These are phyloP conservation scores for Aurelia sp. DNA, from an alignment of 30 jellyfish, hydroid and myxozoan genomes.

Conservation along the genomic window DNA sequence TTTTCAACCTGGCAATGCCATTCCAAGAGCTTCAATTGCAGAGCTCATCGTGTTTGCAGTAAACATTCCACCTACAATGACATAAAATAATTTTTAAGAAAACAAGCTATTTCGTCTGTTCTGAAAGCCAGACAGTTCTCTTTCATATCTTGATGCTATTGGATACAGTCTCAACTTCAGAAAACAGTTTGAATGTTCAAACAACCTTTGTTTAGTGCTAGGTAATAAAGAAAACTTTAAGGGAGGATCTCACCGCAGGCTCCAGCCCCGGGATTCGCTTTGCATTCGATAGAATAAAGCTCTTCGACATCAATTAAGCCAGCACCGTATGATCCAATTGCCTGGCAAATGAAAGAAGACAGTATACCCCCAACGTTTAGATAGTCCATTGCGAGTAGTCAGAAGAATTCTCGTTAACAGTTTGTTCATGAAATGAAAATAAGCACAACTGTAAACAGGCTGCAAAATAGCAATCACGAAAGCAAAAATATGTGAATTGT, in stretches of 20 bases:
- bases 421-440: too few species aligned
- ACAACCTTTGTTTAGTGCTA: too few species aligned
- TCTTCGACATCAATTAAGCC: constrained; percentile 83
- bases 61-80: constrained; percentile 72
- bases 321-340: constrained; percentile 78
- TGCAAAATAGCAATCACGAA: too few species aligned
- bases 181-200: too few species aligned
- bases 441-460: too few species aligned
- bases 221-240: too few species aligned
- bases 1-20: constrained; percentile 78
- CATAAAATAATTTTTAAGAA: too few species aligned
- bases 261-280: constrained; percentile 80
- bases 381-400: too few species aligned
- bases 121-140: constrained; percentile 60
- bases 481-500: too few species aligned
- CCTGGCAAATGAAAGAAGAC: constrained; percentile 24
- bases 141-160: neutral
- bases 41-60: constrained; percentile 87
- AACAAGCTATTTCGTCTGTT: neutral
- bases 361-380: too few species aligned
- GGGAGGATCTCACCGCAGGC: constrained; percentile 61
- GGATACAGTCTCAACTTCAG: too few species aligned
- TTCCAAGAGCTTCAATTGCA: constrained; percentile 79
- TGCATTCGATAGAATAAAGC: constrained; percentile 69
- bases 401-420: too few species aligned